Evolutionary conservation across 2,113 vertebrate species (phyloP).

Genomic region (Trematomus loennbergii): DNA sequence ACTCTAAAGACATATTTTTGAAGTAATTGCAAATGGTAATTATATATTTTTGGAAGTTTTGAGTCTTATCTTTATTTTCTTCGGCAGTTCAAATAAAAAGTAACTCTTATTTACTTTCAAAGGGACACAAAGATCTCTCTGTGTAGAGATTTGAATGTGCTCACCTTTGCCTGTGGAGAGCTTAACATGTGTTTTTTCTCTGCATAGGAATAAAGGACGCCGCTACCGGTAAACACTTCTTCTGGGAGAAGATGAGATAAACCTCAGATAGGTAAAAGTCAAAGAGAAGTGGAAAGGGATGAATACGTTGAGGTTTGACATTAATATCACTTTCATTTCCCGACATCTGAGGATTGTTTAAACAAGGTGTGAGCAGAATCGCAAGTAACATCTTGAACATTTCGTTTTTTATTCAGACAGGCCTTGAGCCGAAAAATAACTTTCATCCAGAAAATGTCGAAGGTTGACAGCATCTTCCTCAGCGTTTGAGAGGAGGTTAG

Average conservation of each 20-base stretch:
- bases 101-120: constrained; percentile 13
- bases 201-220: background rate
- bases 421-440: constrained; percentile 28
- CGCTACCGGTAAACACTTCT: constrained; percentile 32
- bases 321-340: constrained; percentile 39
- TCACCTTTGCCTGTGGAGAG: constrained; percentile 18
- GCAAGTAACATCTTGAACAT: constrained; percentile 30
- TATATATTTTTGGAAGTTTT: background rate
- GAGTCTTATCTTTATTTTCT: background rate
- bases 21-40: background rate
- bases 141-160: constrained; percentile 4
- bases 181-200: constrained; percentile 1
- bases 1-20: no score
- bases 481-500: constrained; percentile 42
- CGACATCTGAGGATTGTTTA: constrained; percentile 38
- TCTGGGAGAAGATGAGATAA: constrained; percentile 19
- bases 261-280: constrained; percentile 29
- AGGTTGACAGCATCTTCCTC: constrained; percentile 48
- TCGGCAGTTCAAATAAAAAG: background rate
- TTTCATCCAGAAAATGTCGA: constrained; percentile 54
- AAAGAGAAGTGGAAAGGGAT: constrained; percentile 32
- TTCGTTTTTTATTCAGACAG: constrained; percentile 26
- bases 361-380: constrained; percentile 43
- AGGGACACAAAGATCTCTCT: background rate
- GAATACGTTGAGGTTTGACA: constrained; percentile 35